These are phyloP conservation scores for Gobio gobio DNA, from an alignment of 2,113 vertebrate species.

Conservation along the genomic window DNA sequence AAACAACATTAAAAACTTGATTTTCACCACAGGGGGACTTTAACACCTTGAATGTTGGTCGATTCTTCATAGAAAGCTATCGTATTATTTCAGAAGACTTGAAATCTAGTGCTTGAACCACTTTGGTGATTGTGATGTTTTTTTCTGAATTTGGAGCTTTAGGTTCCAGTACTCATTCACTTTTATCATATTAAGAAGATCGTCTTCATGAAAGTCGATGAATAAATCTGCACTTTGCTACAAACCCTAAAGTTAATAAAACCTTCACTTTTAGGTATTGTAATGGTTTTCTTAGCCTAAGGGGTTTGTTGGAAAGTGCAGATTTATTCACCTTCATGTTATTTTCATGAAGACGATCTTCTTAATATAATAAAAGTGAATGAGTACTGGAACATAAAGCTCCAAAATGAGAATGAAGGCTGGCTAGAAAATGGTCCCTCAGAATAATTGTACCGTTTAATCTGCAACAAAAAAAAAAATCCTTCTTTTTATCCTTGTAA, in stretches of 20 bases:
- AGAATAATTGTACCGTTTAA: not conserved
- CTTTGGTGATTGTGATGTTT: not conserved
- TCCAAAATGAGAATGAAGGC: not conserved
- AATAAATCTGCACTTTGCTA: not conserved
- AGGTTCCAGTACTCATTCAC: not conserved
- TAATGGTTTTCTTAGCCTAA: not conserved
- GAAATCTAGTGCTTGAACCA: not conserved
- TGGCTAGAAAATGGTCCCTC: not conserved
- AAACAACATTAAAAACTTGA: too few relatives aligned
- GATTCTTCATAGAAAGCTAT: not conserved
- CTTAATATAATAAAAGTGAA: not conserved
- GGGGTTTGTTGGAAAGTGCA: not conserved
- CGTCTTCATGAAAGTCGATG: not conserved
- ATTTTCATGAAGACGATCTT: not conserved
- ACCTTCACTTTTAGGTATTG: not conserved
- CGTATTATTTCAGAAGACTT: not conserved
- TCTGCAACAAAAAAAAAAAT: not conserved
- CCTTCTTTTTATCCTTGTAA: not conserved
- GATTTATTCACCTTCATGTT: not conserved
- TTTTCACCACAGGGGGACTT: too few relatives aligned
- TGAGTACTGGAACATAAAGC: not conserved
- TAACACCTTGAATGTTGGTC: not conserved
- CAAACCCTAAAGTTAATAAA: not conserved
- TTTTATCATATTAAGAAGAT: not conserved
- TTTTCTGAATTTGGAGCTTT: not conserved